These are phyloP conservation scores for Natrix natrix DNA, from an alignment of 2,797 vertebrate species.

Conservation along the genomic window DNA sequence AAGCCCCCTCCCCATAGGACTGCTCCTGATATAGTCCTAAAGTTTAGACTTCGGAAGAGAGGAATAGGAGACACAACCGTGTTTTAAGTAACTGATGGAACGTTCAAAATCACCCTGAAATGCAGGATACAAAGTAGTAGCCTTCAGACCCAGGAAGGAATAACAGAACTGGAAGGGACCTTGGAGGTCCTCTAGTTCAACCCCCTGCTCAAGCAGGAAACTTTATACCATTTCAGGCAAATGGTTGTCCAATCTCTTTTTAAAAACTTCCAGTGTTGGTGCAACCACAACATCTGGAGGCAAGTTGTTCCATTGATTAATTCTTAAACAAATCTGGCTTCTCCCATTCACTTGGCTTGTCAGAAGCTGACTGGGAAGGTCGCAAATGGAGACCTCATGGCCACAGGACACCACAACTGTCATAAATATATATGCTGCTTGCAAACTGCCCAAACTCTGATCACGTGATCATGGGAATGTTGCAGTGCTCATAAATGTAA, in stretches of 20 bases:
- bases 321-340: too few relatives aligned
- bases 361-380: too few relatives aligned
- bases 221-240: neutral
- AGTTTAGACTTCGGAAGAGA: neutral
- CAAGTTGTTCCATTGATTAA: too few relatives aligned
- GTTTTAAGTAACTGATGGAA: neutral
- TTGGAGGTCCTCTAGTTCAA: neutral
- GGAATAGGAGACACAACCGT: neutral
- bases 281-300: neutral
- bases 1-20: neutral
- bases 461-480: too few relatives aligned
- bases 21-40: neutral
- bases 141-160: neutral
- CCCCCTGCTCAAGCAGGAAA: neutral
- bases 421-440: too few relatives aligned
- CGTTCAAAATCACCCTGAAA: neutral
- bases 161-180: neutral
- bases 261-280: neutral
- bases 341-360: too few relatives aligned
- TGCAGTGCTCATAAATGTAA: too few relatives aligned
- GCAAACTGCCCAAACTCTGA: too few relatives aligned
- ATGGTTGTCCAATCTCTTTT: neutral
- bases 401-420: too few relatives aligned
- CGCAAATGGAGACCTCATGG: too few relatives aligned
- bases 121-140: neutral